Conservation (phyloP, 2,888 invertebrate species). For the Leptopilina drosophilae region DNA sequence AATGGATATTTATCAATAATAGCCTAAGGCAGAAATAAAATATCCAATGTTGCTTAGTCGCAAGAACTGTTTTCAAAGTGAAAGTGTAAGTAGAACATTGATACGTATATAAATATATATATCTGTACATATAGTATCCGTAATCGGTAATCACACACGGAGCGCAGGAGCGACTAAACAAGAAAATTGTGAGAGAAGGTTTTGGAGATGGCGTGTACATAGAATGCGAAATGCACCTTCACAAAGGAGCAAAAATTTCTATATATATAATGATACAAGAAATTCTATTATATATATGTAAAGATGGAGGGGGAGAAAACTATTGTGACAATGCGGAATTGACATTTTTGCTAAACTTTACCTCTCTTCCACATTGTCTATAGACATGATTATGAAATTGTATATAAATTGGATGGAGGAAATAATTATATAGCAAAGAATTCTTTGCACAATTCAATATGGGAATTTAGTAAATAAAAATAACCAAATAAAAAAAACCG, state of each 20-base stretch:
- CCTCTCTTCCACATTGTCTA: slow-evolving; percentile 7
- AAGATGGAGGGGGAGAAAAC: background rate
- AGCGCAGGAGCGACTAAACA: slow-evolving; percentile 14
- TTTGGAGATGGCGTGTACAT: background rate
- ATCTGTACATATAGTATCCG: slow-evolving; percentile 13
- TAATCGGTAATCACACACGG: slow-evolving; percentile 24
- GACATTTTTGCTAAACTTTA: slow-evolving; percentile 8
- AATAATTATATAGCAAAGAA: background rate
- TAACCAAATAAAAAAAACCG: background rate
- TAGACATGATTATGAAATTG: slow-evolving; percentile 22
- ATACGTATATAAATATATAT: slow-evolving; percentile 6
- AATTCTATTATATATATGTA: background rate
- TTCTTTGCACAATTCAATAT: slow-evolving; percentile 8
- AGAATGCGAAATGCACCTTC: background rate
- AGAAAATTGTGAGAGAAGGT: slow-evolving; percentile 19
- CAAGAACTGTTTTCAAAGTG: slow-evolving; percentile 21
- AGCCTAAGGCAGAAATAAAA: background rate
- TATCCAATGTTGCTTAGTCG: slow-evolving; percentile 8
- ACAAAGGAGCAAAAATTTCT: slow-evolving; percentile 1
- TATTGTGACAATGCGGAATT: slow-evolving; percentile 20
- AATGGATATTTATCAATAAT: background rate
- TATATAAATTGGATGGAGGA: slow-evolving; percentile 3
- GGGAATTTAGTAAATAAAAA: slow-evolving; percentile 22
- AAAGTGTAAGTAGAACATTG: slow-evolving; percentile 32
- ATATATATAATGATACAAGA: slow-evolving; percentile 5